phyloP scores from a whole-genome alignment of 2,888 invertebrate species.

The Leuctra nigra region DNA sequence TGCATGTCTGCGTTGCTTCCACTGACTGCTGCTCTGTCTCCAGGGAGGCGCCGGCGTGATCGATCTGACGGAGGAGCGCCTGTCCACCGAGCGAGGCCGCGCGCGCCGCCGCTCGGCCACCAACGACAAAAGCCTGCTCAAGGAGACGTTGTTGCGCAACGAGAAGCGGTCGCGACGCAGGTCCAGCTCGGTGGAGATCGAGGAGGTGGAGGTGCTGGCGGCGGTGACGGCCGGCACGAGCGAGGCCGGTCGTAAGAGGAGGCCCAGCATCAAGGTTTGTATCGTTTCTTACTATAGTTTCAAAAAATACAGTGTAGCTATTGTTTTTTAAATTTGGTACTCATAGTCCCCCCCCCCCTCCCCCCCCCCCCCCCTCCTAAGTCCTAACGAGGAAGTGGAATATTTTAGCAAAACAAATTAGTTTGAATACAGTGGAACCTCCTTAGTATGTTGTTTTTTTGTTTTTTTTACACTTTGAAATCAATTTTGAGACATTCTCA shows the following conservation, averaged over 20 bases:
- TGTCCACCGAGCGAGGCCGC: neutral
- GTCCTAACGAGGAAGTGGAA: too few relatives aligned
- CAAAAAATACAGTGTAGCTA: too few relatives aligned
- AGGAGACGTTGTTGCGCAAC: constrained; percentile 21
- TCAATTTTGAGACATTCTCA: too few relatives aligned
- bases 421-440: too few relatives aligned
- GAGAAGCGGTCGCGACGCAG: neutral
- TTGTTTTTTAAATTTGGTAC: too few relatives aligned
- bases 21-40: neutral
- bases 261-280: constrained; percentile 14
- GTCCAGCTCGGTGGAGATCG: neutral
- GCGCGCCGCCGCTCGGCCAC: neutral
- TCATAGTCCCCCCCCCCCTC: too few relatives aligned
- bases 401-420: too few relatives aligned
- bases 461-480: too few relatives aligned
- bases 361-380: too few relatives aligned
- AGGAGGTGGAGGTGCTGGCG: neutral
- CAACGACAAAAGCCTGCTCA: constrained; percentile 19
- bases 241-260: neutral
- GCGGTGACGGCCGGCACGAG: neutral
- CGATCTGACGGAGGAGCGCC: neutral
- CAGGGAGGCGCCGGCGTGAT: neutral
- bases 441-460: too few relatives aligned
- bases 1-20: neutral
- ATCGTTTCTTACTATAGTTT: too few relatives aligned